Percentiles rank a stretch among this genome's conserved stretches.
Evolutionary conservation across 2,113 vertebrate genomes (phyloP).

Genomic region (Lota lota): DNA sequence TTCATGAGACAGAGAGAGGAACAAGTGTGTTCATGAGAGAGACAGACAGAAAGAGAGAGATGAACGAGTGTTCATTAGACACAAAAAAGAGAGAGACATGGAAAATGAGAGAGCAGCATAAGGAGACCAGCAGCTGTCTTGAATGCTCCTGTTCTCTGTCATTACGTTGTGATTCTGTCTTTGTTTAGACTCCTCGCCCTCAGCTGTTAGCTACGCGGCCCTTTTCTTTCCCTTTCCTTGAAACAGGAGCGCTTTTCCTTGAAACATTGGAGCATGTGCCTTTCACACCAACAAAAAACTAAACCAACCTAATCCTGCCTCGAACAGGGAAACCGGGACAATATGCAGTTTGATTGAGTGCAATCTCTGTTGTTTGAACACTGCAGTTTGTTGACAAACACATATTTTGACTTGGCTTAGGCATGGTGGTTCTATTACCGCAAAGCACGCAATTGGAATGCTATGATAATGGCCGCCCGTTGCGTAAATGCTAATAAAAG

Average conservation of each 20-base stretch:
- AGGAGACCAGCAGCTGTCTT: constrained; percentile 62
- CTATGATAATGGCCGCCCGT: no score
- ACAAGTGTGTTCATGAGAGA: no score
- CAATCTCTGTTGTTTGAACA: constrained; percentile 51
- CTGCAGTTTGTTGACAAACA: constrained; percentile 59
- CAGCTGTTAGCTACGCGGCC: neutral
- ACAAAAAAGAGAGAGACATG: neutral
- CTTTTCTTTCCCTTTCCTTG: neutral
- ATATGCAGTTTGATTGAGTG: constrained; percentile 41
- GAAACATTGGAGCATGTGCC: neutral
- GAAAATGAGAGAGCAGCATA: constrained; percentile 52
- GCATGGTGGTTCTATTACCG: no score
- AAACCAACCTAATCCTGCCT: neutral
- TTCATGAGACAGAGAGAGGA: no score
- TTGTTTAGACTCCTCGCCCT: constrained; percentile 6
- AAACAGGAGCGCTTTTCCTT: neutral
- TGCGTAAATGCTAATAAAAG: no score
- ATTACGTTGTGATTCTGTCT: constrained; percentile 45
- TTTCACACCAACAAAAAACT: neutral
- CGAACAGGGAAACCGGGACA: neutral
- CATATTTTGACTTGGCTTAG: constrained; percentile 7
- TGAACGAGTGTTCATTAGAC: no score
- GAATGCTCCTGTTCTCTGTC: constrained; percentile 58
- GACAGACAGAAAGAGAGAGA: no score
- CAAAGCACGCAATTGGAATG: no score